Conservation (phyloP, 2,888 invertebrate genomes). For the Hipparchia sbordonii region DNA sequence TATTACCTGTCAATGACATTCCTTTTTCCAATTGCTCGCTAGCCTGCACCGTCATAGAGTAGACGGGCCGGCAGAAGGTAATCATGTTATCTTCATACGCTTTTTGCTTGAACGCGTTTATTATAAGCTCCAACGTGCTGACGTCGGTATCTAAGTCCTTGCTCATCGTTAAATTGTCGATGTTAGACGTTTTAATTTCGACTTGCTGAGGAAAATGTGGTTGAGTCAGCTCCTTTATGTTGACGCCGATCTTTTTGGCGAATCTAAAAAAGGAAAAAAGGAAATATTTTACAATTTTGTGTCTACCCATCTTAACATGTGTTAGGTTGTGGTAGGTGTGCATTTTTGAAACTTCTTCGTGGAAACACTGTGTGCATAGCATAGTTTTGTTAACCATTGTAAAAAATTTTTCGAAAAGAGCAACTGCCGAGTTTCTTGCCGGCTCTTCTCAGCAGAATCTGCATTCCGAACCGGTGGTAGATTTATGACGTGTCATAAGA, state of each 20-base stretch:
- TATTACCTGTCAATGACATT: conserved; percentile 84
- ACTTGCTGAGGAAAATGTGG: conserved; percentile 64
- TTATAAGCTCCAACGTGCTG: conserved; percentile 86
- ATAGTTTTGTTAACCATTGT: no score
- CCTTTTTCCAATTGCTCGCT: conserved; percentile 86
- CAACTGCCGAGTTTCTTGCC: no score
- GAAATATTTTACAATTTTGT: neutral
- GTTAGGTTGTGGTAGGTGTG: no score
- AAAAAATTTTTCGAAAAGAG: no score
- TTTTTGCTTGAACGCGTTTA: conserved; percentile 88
- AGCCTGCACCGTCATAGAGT: conserved; percentile 87
- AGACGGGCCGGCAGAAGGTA: conserved; percentile 87
- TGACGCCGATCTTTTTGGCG: conserved; percentile 69
- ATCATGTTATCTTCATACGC: conserved; percentile 88
- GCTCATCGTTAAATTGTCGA: conserved; percentile 55
- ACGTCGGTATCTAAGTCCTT: conserved; percentile 82
- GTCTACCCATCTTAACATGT: no score
- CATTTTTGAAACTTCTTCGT: no score
- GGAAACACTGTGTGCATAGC: no score
- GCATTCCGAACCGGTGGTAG: no score
- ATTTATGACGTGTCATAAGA: no score
- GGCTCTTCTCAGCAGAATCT: no score
- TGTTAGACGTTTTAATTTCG: conserved; percentile 52
- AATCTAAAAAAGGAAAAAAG: conserved; percentile 60
- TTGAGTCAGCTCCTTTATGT: conserved; percentile 69